Percentiles rank a stretch among this genome's conserved stretches.
phyloP scores from a whole-genome alignment of 1,140 invertebrate genomes.

The Berghia stephanieae region DNA sequence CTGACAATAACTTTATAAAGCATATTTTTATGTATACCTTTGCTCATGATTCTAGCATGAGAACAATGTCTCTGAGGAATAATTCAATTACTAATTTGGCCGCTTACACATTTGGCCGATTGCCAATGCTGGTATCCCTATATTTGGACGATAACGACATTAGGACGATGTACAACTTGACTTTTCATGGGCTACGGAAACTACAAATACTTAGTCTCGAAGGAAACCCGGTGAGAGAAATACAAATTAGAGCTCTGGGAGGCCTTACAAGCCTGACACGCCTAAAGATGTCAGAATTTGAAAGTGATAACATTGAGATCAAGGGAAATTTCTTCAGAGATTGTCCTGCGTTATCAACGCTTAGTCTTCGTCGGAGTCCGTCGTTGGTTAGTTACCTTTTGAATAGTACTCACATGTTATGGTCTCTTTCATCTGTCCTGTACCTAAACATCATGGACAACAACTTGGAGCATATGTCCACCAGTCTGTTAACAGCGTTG shows the following conservation, averaged over 20 bases:
- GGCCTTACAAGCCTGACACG: conserved; percentile 67
- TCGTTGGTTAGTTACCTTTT: conserved; percentile 76
- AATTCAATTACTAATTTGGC: conserved; percentile 42
- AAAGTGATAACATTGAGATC: conserved; percentile 71
- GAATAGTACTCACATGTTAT: conserved; percentile 73
- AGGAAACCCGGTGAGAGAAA: conserved; percentile 59
- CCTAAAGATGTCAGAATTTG: conserved; percentile 71
- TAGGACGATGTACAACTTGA: neutral
- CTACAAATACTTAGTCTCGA: conserved; percentile 62
- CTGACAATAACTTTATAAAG: conserved; percentile 76
- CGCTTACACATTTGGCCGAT: conserved; percentile 37
- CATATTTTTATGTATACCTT: conserved; percentile 51
- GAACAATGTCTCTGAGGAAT: conserved; percentile 39
- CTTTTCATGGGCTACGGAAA: conserved; percentile 13
- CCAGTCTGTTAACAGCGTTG: conserved; percentile 72
- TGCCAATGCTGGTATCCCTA: conserved; percentile 71
- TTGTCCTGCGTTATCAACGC: conserved; percentile 72
- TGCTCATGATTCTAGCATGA: conserved; percentile 38
- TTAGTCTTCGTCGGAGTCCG: conserved; percentile 80
- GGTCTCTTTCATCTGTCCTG: conserved; percentile 67
- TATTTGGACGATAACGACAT: conserved; percentile 8
- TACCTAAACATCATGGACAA: conserved; percentile 58
- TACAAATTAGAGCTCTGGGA: conserved; percentile 56
- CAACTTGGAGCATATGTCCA: conserved; percentile 75
- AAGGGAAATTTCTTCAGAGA: conserved; percentile 65